Conservation (phyloP, 1,140 invertebrate genomes). For the Pristionchus pacificus region DNA sequence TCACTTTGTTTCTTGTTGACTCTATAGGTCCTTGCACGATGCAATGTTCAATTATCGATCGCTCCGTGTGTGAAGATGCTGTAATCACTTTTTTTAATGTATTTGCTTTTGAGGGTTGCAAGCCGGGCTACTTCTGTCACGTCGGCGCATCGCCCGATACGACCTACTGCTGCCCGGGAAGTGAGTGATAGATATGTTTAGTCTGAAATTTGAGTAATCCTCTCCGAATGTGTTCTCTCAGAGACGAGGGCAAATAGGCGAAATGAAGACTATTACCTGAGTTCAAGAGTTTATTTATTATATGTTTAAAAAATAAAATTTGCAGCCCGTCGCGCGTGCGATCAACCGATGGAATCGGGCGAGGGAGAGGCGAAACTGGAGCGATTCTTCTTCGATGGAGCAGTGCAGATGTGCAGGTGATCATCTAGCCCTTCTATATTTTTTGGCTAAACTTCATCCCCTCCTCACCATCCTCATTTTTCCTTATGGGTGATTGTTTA, state of each 20-base stretch:
- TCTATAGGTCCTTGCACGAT: neutral
- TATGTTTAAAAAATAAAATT: conserved; percentile 4
- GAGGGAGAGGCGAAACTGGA: conserved; percentile 43
- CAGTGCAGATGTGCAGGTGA: conserved; percentile 40
- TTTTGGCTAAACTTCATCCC: no score
- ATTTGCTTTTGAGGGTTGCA: neutral
- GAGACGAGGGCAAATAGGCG: no score
- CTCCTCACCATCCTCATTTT: no score
- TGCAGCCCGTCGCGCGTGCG: conserved; percentile 44
- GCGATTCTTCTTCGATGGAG: conserved; percentile 48
- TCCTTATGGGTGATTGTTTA: no score
- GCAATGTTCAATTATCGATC: neutral
- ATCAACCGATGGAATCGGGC: conserved; percentile 45
- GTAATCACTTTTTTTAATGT: neutral
- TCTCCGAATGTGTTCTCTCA: no score
- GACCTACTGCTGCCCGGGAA: conserved; percentile 55
- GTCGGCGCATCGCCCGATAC: conserved; percentile 53
- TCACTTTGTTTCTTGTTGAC: conserved; percentile 22
- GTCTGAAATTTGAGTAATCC: no score
- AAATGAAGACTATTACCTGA: no score
- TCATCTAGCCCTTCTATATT: neutral
- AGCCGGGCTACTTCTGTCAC: conserved; percentile 48
- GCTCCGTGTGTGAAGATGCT: no score
- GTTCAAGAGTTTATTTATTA: conserved; percentile 4
- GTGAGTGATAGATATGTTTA: no score